Evolutionary conservation across 1,140 invertebrate species (phyloP).

Genomic region (Adoxophyes honmai): DNA sequence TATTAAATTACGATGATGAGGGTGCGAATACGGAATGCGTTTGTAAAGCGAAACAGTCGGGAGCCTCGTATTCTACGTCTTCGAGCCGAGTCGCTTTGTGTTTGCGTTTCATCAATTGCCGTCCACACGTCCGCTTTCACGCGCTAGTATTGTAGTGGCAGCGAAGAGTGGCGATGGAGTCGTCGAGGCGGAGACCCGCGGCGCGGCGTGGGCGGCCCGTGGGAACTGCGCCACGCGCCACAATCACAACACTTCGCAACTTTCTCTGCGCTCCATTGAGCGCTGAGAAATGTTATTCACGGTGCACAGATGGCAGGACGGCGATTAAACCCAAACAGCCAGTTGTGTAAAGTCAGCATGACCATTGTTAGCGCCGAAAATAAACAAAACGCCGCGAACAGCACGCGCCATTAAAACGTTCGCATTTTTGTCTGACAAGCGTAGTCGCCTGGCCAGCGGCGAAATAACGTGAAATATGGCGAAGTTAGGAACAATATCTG

Average conservation of each 20-base stretch:
- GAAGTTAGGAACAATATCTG: constrained; percentile 12
- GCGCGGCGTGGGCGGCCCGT: not conserved
- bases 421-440: constrained; percentile 4
- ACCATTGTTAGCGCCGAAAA: too few species aligned
- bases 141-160: not conserved
- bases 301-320: too few species aligned
- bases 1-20: constrained; percentile 12
- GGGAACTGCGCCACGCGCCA: not conserved
- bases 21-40: not conserved
- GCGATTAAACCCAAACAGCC: too few species aligned
- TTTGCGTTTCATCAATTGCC: constrained; percentile 10
- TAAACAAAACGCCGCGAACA: not conserved
- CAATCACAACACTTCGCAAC: too few species aligned
- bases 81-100: not conserved
- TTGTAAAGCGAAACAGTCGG: not conserved
- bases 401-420: not conserved
- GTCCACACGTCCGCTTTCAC: too few species aligned
- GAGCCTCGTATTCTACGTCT: not conserved
- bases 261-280: too few species aligned
- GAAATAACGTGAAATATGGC: constrained; percentile 13
- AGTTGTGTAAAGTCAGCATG: too few species aligned
- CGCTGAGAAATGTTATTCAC: too few species aligned
- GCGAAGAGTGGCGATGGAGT: not conserved
- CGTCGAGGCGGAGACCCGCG: not conserved
- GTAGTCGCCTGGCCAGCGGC: not conserved